Evolutionary conservation across 2,113 vertebrate genomes (phyloP).

Genomic region (Sceloporus undulatus): DNA sequence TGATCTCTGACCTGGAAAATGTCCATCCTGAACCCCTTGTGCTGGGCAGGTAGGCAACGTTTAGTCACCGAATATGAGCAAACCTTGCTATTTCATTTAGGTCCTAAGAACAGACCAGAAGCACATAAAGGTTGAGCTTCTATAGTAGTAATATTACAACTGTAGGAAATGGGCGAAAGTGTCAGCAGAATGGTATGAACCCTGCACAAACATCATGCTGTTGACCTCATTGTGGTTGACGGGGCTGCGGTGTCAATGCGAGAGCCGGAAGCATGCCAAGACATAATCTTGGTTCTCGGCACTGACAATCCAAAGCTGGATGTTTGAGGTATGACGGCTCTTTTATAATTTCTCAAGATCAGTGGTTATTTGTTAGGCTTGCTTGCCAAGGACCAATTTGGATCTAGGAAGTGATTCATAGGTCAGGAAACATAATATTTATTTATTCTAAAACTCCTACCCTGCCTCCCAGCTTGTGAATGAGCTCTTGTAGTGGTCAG

Average conservation of each 20-base stretch:
- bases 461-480: constrained; percentile 19
- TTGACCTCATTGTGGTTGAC: not conserved
- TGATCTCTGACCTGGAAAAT: not conserved
- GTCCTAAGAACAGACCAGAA: not conserved
- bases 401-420: constrained; percentile 30
- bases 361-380: not conserved
- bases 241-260: not conserved
- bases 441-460: constrained; percentile 5
- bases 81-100: not conserved
- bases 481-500: not conserved
- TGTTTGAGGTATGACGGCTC: constrained; percentile 9
- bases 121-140: not conserved
- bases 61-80: not conserved
- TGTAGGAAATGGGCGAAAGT: not conserved
- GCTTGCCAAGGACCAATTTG: constrained; percentile 15
- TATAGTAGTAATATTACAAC: not conserved
- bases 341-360: constrained; percentile 5
- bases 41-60: not conserved
- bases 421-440: constrained; percentile 36
- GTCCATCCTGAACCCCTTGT: not conserved
- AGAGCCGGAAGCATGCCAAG: not conserved
- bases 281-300: too few relatives aligned
- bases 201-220: not conserved
- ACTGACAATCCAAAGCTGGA: not conserved
- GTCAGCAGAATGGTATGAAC: not conserved